Evolutionary conservation across 2,888 invertebrate species (phyloP).

Genomic region (Yponomeuta evonymella): DNA sequence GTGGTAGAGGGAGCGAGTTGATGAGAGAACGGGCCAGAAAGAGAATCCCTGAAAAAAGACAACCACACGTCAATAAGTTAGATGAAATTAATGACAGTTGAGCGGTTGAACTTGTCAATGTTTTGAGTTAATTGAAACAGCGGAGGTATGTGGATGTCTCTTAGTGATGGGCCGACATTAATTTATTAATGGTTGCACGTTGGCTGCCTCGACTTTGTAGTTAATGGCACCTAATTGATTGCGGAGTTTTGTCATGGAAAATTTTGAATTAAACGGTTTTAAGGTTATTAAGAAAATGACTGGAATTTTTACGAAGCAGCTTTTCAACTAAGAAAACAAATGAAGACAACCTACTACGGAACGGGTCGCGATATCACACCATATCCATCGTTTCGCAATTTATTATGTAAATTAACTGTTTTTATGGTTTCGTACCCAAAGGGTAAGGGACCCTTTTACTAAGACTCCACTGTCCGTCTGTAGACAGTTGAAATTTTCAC

Average conservation of each 20-base stretch:
- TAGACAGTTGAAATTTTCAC: too few species aligned
- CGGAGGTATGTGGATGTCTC: conserved; percentile 25
- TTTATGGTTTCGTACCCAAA: too few species aligned
- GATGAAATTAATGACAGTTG: conserved; percentile 34
- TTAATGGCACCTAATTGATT: conserved; percentile 28
- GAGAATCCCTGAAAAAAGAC: conserved; percentile 35
- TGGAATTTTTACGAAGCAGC: not conserved
- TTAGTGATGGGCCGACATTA: conserved; percentile 23
- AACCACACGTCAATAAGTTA: conserved; percentile 25
- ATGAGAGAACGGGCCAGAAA: conserved; percentile 42
- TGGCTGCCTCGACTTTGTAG: conserved; percentile 26
- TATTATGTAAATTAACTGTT: conserved; percentile 34
- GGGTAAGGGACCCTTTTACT: too few species aligned
- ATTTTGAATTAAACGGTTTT: conserved; percentile 24
- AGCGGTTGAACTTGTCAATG: conserved; percentile 28
- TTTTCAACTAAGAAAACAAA: conserved; percentile 7
- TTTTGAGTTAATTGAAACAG: conserved; percentile 36
- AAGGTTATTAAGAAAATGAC: not conserved
- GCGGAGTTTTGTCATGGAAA: conserved; percentile 24
- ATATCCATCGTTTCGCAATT: conserved; percentile 25
- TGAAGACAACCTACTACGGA: conserved; percentile 6
- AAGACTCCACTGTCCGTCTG: too few species aligned
- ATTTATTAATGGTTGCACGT: conserved; percentile 23
- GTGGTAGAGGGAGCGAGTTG: conserved; percentile 27
- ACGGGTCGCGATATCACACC: conserved; percentile 17